A percentile compares a stretch with the other conserved stretches of the same genome.
Conservation (phyloP, 2,113 vertebrate species). For the Capreolus pygargus region DNA sequence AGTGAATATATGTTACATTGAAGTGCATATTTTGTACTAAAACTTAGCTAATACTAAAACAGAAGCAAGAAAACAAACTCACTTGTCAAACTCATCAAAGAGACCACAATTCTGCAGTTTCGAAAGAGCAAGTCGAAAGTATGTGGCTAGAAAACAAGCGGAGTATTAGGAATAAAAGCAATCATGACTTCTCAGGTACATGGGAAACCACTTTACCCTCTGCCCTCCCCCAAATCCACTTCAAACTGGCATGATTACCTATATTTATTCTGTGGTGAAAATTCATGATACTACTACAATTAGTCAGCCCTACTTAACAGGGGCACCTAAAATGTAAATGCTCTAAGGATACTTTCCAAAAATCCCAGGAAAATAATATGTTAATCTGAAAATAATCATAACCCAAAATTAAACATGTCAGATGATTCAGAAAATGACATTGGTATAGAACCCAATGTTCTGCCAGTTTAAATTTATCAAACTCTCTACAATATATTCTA, state of each 20-base stretch:
- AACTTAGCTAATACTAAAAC: not conserved
- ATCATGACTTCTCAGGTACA: not conserved
- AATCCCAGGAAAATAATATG: not conserved
- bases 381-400: not conserved
- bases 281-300: not conserved
- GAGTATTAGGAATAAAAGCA: constrained; percentile 19
- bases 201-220: not conserved
- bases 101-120: constrained; percentile 80
- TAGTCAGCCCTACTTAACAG: not conserved
- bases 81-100: constrained; percentile 74
- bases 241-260: not conserved
- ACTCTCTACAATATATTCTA: not conserved
- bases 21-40: not conserved
- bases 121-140: constrained; percentile 81
- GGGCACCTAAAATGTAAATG: not conserved
- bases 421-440: not conserved
- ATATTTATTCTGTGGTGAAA: not conserved
- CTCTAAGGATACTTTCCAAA: not conserved
- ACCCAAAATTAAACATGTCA: not conserved
- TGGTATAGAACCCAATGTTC: constrained; percentile 1
- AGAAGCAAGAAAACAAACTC: constrained; percentile 67
- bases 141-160: constrained; percentile 76
- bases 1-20: not conserved
- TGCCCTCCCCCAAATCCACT: not conserved
- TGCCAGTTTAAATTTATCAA: not conserved